Conservation (phyloP, 53 echinoderm and acorn worm species). For the Echinarachnius parma region DNA sequence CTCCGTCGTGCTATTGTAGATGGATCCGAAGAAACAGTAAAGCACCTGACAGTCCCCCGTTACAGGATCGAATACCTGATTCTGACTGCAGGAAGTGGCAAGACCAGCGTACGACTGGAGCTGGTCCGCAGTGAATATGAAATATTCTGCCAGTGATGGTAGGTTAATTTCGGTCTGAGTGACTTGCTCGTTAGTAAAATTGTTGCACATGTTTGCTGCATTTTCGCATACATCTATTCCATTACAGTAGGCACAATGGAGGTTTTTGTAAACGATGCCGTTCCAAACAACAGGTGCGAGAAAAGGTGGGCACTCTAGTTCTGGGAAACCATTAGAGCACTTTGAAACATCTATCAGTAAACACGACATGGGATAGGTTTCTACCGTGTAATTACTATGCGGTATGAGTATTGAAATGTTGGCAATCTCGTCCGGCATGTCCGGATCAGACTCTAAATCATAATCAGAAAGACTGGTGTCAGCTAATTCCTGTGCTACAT, state of each 20-base stretch:
- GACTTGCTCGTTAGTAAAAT: background rate
- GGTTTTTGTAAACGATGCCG: conserved; percentile 17
- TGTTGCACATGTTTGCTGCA: background rate
- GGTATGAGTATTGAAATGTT: background rate
- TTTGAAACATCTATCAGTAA: background rate
- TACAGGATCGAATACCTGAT: conserved; percentile 21
- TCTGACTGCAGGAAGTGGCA: conserved; percentile 1
- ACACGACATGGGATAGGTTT: background rate
- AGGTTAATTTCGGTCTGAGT: background rate
- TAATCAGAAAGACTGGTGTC: too few relatives aligned
- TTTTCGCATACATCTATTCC: conserved; percentile 5
- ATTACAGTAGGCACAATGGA: conserved; percentile 41
- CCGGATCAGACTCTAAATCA: too few relatives aligned
- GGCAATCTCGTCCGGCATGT: background rate
- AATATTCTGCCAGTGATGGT: conserved; percentile 11
- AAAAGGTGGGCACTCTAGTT: conserved; percentile 3
- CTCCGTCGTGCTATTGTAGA: conserved; percentile 1
- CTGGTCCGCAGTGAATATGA: background rate
- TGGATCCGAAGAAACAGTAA: conserved; percentile 16
- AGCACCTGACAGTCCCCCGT: conserved; percentile 9
- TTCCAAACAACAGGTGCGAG: background rate
- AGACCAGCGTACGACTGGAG: background rate
- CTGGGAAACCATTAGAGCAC: background rate
- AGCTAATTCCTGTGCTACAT: too few relatives aligned
- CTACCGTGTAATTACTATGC: background rate